Evolutionary conservation across 2,113 vertebrate genomes (phyloP), one percentile per base, ranked within the genome.

Genomic region (Mesocricetus auratus): DNA sequence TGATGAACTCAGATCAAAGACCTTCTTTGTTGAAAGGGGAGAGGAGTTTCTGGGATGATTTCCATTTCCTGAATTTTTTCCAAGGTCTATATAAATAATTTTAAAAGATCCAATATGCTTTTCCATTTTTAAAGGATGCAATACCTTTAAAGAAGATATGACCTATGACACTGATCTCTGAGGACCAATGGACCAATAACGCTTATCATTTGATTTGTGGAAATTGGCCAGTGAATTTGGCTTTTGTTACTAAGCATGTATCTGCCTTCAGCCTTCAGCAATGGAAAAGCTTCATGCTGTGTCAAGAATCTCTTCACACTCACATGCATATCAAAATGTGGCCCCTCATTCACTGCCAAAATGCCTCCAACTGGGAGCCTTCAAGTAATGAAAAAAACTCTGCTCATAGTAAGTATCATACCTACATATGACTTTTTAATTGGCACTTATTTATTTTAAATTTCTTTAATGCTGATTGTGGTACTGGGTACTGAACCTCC

Each of bases 1-100:
- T 94, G 90, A 42, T 93, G 94, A 92, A 89, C 91, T 97, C 94
- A 22, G 1, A 97, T 93, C 92, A 94, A 96, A 96, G 86, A 86
- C 85, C 90, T 88, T 77, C 90, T 93, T 64, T 89, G 83, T 10
- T 95, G 68, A 91, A 95, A 87, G 60, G n/a, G 68, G 89, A 89
- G 16, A 96, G 82, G n/a, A 69, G 13, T 19, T 97, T 95, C 82
- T 91, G 77, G 73, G 82, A 87, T 92, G 56, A 36, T 92, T 96
- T 91, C 29, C 39, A 71, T 56, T 86, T 94, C 71, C 75, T 94
- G 68, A 94, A 66, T 87, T 45, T 74, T 95, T 26, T 71, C 45
- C 92, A 94, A 82, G 50, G 90, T 93, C 92, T 82, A 45, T 2
- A n/a, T 11, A 83, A 83, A 58, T 39, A 92, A 31, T 87, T n/a